Percentiles rank a stretch among this genome's conserved stretches.
Conservation (phyloP, 2,888 invertebrate genomes). For the Aphidius colemani region DNA sequence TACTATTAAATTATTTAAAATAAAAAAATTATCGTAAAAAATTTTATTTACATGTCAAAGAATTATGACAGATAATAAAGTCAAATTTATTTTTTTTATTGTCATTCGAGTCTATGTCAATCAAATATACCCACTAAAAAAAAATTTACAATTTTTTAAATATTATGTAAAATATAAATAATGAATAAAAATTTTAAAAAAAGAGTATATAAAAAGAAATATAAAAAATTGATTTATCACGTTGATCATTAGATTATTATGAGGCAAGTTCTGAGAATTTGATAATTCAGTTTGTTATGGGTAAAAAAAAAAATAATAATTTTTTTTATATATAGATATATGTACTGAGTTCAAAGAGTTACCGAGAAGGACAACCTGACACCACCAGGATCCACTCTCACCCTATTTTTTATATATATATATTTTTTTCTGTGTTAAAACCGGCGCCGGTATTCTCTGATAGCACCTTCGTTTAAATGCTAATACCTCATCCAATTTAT, state of each 20-base stretch:
- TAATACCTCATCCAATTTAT: conserved; percentile 48
- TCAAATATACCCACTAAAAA: not conserved
- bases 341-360: too few species aligned
- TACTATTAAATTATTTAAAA: not conserved
- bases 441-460: conserved; percentile 13
- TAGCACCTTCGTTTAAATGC: conserved; percentile 48
- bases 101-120: too few species aligned
- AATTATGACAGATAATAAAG: too few species aligned
- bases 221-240: conserved; percentile 19
- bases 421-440: conserved; percentile 9
- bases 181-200: not conserved
- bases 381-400: not conserved
- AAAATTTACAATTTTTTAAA: not conserved
- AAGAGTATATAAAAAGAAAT: not conserved
- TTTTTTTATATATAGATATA: too few species aligned
- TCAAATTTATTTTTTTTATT: too few species aligned
- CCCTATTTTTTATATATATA: conserved; percentile 3
- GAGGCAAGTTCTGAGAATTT: too few species aligned
- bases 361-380: conserved; percentile 10
- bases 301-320: too few species aligned
- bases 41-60: too few species aligned
- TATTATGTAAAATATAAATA: not conserved
- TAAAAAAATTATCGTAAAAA: not conserved
- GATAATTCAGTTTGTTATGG: too few species aligned
- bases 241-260: too few species aligned